phyloP scores from a whole-genome alignment of 2,797 vertebrate genomes.

The Parotocinclus haroldoi region DNA sequence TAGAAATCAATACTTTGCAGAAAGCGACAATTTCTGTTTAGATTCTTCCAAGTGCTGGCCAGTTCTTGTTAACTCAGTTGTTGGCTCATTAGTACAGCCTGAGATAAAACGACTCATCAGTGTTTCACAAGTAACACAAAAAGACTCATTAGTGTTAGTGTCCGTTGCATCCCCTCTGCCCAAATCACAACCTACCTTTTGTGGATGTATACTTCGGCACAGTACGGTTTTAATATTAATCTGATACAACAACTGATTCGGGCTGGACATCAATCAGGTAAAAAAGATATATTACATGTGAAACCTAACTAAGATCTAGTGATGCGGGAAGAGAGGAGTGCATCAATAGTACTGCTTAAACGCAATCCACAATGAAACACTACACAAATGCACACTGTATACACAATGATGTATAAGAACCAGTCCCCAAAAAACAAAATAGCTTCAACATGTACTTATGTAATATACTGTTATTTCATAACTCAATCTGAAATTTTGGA shows the following conservation, averaged over 20 bases:
- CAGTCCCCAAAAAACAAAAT: constrained; percentile 9
- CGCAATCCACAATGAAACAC: constrained; percentile 21
- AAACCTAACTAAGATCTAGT: background rate
- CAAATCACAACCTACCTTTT: constrained; percentile 23
- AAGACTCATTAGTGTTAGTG: constrained; percentile 23
- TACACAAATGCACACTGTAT: constrained; percentile 8
- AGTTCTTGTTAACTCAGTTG: background rate
- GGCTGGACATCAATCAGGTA: no score
- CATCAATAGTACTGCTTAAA: constrained; percentile 7
- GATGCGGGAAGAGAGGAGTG: constrained; percentile 26
- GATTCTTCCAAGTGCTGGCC: background rate
- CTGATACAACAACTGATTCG: no score
- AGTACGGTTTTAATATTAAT: background rate
- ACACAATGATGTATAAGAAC: constrained; percentile 9
- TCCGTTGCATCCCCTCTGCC: constrained; percentile 17
- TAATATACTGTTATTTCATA: no score
- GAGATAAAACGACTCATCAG: constrained; percentile 24
- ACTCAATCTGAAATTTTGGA: no score
- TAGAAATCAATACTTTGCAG: no score
- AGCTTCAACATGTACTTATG: background rate
- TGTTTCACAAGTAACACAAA: constrained; percentile 32
- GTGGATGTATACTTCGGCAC: background rate
- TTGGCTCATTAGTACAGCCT: background rate
- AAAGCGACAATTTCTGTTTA: no score
- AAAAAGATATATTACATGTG: no score